Percentiles rank a stretch among this genome's conserved stretches.
These are phyloP conservation scores for Synergus laeviventris DNA, from an alignment of 2,888 invertebrate genomes.

Conservation along the genomic window DNA sequence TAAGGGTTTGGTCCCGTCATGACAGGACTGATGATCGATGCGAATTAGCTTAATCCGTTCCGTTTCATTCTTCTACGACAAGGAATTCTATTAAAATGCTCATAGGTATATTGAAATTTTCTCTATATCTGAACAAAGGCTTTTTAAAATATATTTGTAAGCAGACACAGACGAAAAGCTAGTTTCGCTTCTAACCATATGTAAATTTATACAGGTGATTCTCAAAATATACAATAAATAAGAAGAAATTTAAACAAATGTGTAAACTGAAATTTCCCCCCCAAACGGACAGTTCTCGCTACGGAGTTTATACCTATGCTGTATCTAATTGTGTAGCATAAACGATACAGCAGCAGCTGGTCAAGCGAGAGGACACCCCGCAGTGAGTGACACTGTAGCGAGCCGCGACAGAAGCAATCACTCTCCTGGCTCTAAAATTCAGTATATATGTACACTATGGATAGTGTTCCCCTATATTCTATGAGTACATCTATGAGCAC, in stretches of 20 bases:
- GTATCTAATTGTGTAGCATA: constrained; percentile 52
- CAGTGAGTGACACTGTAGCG: constrained; percentile 61
- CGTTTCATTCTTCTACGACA: background rate
- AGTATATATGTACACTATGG: background rate
- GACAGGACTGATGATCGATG: background rate
- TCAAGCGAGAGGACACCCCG: constrained; percentile 65
- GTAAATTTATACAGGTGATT: background rate
- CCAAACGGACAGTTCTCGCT: background rate
- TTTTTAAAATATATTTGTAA: background rate
- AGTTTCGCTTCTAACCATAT: background rate
- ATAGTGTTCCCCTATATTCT: constrained; percentile 8
- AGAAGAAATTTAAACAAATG: background rate
- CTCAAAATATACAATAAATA: background rate
- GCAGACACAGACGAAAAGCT: background rate
- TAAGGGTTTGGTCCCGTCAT: background rate
- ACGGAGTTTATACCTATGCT: constrained; percentile 45
- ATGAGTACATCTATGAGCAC: constrained; percentile 31
- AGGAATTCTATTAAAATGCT: background rate
- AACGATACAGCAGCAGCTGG: constrained; percentile 61
- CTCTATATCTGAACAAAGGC: background rate
- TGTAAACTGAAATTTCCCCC: background rate
- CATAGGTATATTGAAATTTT: background rate
- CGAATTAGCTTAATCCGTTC: background rate
- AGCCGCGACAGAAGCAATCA: constrained; percentile 47
- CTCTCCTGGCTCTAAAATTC: constrained; percentile 13